Conservation (phyloP, 2,113 vertebrate species). For the Callithrix jacchus region DNA sequence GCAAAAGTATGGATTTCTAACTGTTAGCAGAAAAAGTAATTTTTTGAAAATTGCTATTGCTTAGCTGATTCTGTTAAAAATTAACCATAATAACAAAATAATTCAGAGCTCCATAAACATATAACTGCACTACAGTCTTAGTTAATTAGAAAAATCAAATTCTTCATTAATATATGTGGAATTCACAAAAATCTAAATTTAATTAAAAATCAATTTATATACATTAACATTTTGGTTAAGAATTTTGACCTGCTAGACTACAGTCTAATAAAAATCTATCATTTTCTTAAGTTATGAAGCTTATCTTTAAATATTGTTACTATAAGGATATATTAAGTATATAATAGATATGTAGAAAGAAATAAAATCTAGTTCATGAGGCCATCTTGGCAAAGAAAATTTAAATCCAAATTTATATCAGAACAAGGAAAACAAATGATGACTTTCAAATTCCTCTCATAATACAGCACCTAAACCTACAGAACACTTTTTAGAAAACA, state of each 20-base stretch:
- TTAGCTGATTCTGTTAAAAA: slow-evolving; percentile 35
- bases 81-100: slow-evolving; percentile 28
- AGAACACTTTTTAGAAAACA: slow-evolving; percentile 5
- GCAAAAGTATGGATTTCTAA: slow-evolving; percentile 80
- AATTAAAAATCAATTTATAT: background rate
- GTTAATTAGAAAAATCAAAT: slow-evolving; percentile 9
- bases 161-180: background rate
- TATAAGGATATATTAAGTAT: slow-evolving; percentile 5
- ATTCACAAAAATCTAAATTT: slow-evolving; percentile 22
- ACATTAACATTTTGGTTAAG: slow-evolving; percentile 14
- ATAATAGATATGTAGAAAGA: slow-evolving; percentile 4
- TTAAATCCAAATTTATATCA: slow-evolving; percentile 16
- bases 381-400: slow-evolving; percentile 32
- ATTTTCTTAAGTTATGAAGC: background rate
- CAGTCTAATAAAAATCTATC: slow-evolving; percentile 35
- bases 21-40: slow-evolving; percentile 56
- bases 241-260: background rate
- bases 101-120: background rate
- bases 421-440: background rate
- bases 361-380: slow-evolving; percentile 34
- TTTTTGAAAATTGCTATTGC: slow-evolving; percentile 38
- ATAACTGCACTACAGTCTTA: background rate
- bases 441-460: slow-evolving; percentile 11
- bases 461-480: background rate
- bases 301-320: slow-evolving; percentile 17